A percentile compares a stretch with the other conserved stretches of the same genome.
phyloP scores from a whole-genome alignment of 2,888 invertebrate species.

The Nesidiocoris tenuis region DNA sequence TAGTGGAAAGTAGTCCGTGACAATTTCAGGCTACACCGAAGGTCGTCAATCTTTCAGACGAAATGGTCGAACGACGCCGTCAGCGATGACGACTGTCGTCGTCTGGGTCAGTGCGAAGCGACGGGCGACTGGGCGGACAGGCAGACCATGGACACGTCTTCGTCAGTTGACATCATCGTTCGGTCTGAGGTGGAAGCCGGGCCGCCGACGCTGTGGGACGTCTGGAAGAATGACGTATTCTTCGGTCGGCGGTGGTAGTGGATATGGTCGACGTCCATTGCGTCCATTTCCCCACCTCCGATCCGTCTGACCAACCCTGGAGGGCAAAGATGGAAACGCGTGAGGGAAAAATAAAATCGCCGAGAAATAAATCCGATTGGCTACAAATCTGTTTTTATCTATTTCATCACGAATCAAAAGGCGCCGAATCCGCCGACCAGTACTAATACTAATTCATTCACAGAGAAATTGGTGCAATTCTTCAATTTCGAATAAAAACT shows the following conservation, averaged over 20 bases:
- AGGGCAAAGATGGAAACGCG: not conserved
- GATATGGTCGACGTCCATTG: conserved; percentile 43
- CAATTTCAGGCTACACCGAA: not conserved
- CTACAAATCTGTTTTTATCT: no score
- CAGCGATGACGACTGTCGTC: conserved; percentile 23
- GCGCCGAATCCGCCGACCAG: no score
- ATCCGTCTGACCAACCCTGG: conserved; percentile 37
- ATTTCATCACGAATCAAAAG: no score
- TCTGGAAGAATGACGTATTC: conserved; percentile 5
- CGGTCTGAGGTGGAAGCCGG: not conserved
- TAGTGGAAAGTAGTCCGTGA: not conserved
- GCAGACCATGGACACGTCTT: conserved; percentile 75
- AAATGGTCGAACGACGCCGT: not conserved
- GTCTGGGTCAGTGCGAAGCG: conserved; percentile 40
- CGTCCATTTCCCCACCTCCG: conserved; percentile 40
- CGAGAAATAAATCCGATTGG: no score
- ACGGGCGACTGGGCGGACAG: conserved; percentile 42
- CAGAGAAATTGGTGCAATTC: no score
- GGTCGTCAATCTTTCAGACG: not conserved
- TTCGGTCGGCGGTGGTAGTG: conserved; percentile 48
- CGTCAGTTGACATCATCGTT: conserved; percentile 52
- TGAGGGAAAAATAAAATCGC: no score
- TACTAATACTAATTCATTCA: no score
- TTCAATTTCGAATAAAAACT: no score
- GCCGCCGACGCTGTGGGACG: conserved; percentile 1